Evolutionary conservation across 2,113 vertebrate genomes (phyloP), one percentile per base, ranked within the genome.

Genomic region (Muntiacus muntjak): DNA sequence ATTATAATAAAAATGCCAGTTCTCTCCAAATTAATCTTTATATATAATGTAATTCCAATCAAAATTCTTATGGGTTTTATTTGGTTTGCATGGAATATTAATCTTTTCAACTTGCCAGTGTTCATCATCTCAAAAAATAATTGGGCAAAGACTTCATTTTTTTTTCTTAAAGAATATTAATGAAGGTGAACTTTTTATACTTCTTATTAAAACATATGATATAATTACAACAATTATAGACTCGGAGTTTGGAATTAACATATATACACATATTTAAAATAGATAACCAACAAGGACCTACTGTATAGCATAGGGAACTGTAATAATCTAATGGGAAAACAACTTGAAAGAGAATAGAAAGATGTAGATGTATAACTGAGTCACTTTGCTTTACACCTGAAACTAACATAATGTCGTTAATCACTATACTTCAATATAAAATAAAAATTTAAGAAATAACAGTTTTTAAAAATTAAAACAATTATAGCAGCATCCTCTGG

Each of bases 11-110:
- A 26, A 36, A 58, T 55, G 19, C 62, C 40, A 89, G 52, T 76
- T 86, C 40, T 64, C 92, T 78, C 86, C 82, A 89, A 50, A 55
- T 93, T 92, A 90, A 95, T 96, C 88, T 96, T 95, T 93, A 50
- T 96, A 82, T 79, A 74, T 79, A 87, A 78, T 86, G n/a, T 78
- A 93, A 97, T 86, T 93, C 86, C 54, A 91, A 26, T 90, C 45
- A 87, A 94, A 88, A 91, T 82, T 88, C 92, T 76, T 94, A 78
- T 33, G 15, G 58, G 52, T 67, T 91, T 92, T 92, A 85, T 95
- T 85, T 94, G 58, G 50, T 87, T 93, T 95, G 12, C n/a, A 8
- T 97, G 47, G 91, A 92, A 84, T 85, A 86, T 76, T 86, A 94
- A 88, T 95, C 60, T 97, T 94, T 96, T 86, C 64, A 88, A 57